These are phyloP conservation scores for Chirona hameri DNA, from an alignment of 2,888 invertebrate species.

Conservation along the genomic window DNA sequence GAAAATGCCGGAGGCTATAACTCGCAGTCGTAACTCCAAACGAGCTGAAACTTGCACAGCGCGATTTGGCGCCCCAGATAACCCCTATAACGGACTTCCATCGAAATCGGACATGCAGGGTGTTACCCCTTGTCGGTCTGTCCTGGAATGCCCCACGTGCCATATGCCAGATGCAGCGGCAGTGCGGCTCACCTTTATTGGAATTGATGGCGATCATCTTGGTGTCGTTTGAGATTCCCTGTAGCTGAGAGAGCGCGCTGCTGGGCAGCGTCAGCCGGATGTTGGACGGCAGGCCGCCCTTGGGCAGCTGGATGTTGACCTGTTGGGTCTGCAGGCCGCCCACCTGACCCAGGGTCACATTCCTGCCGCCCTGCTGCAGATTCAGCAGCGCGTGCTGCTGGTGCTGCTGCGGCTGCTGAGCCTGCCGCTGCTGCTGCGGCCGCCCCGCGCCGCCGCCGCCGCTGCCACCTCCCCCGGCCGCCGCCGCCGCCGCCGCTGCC, in stretches of 20 bases:
- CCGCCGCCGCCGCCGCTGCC: not conserved
- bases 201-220: conserved; percentile 6
- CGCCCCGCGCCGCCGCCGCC: not conserved
- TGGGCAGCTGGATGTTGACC: conserved; percentile 10
- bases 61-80: too few species aligned
- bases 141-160: too few species aligned
- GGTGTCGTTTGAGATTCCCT: not conserved
- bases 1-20: too few species aligned
- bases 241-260: not conserved
- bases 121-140: too few species aligned
- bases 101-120: too few species aligned
- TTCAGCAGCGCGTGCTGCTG: not conserved
- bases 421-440: not conserved
- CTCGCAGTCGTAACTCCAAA: too few species aligned
- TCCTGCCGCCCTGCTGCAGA: not conserved
- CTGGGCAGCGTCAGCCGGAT: conserved; percentile 2
- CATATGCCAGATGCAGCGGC: too few species aligned
- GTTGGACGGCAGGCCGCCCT: conserved; percentile 1
- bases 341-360: not conserved
- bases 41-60: too few species aligned
- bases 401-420: not conserved
- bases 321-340: not conserved
- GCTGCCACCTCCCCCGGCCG: too few species aligned
- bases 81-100: too few species aligned
- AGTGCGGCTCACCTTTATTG: not conserved